Percentiles rank a stretch among this genome's conserved stretches.
Conservation (phyloP, 2,797 vertebrate genomes). For the Neomorphus geoffroyi region DNA sequence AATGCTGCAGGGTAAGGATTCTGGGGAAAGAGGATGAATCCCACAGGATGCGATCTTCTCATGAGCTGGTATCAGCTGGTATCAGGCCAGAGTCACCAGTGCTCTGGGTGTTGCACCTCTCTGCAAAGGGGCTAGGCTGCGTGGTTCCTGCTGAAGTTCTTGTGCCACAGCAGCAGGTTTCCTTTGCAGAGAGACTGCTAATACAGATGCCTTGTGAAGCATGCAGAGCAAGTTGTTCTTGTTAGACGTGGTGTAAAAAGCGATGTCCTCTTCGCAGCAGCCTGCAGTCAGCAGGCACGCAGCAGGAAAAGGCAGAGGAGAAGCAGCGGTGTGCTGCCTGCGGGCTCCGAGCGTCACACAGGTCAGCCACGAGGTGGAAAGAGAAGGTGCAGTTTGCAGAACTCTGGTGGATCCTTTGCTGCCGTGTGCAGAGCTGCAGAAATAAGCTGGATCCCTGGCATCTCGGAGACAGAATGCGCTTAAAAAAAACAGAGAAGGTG, state of each 20-base stretch:
- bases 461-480: background rate
- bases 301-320: background rate
- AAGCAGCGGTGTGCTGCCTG: background rate
- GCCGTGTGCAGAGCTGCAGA: background rate
- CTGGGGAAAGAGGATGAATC: background rate
- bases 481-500: rapidly evolving
- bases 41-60: rapidly evolving
- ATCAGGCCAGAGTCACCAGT: background rate
- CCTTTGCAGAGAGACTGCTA: background rate
- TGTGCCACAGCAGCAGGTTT: background rate
- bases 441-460: background rate
- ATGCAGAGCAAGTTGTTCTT: rapidly evolving
- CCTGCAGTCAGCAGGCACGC: background rate
- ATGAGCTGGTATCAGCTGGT: background rate
- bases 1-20: background rate
- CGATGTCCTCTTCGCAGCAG: background rate
- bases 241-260: background rate
- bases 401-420: background rate
- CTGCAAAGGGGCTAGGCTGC: background rate
- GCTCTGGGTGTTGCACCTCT: background rate
- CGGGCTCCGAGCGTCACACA: background rate
- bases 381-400: background rate
- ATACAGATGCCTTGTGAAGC: background rate
- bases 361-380: background rate
- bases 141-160: background rate